Evolutionary conservation across 2,888 invertebrate species (phyloP), one percentile per base, ranked within the genome.

Genomic region (Synergus itoensis): DNA sequence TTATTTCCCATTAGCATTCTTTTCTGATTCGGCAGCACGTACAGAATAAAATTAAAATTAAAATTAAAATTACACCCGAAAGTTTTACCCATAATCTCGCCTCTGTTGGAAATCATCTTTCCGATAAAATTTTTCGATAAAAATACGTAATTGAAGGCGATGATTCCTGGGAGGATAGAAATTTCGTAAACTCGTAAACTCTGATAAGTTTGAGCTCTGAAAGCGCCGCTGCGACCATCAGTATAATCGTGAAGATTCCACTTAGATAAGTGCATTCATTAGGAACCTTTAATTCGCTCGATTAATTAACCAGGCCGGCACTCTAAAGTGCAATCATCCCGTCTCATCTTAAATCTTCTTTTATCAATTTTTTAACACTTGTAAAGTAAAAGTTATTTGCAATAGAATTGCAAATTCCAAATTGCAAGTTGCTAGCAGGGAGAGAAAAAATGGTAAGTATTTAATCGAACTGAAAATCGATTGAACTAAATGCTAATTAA

Each of bases 251-350:
- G 77, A 82, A 80, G 82, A 83, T 83, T 79, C 67, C 77, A 83
- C 80, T 83, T 83, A 83, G 80, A 81, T 84, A 80, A 69, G 73
- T 53, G 79, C 53, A 62, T 80, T 78, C 78, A 78, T 75, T 53
- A 48, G 65, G 79, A 77, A 53, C 73, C 40, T 69, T 77, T 76
- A 78, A 79, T 81, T 81, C 64, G 73, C 45, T 53, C 80, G 60
- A 80, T 81, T 82, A 80, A 82, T 84, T 82, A 64, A 53, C 36
- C 53, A 11, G 16, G 48, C 16, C 53, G 53, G n/a, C 36, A 28
- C n/a, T 69, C 45, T 9, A 73, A 14, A 36, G 28, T 53, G 45
- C 36, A 73, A 48, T 28, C 48, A 60, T 21, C 21, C 60, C 11
- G 21, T 28, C 5, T 60, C 11, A 14, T 21, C 21, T 60, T 12